Evolutionary conservation across 2,797 vertebrate genomes (phyloP), one percentile per base, ranked within the genome.

Genomic region (Lutjanus campechanus): DNA sequence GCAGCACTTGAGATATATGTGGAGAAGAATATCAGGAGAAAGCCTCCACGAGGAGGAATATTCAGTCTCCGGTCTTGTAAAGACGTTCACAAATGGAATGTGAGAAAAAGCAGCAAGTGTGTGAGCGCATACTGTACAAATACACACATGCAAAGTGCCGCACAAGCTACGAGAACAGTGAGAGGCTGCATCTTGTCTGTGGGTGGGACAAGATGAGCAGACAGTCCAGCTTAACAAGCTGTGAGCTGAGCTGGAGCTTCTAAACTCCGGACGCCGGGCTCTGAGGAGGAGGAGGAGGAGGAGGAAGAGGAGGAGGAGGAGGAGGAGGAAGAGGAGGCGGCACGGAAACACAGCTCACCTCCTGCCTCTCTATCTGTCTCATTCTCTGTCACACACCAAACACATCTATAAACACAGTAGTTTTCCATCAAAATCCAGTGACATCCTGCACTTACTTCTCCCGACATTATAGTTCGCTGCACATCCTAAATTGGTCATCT

Each of bases 181-280:
- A 77, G 75, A 84, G 54, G 78, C 77, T 87, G 50, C 76, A 80
- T 84, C 77, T 77, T 77, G 81, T 87, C 74, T 79, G 85, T 82
- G 77, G 89, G 87, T 69, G 78, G 85, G 79, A 86, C 76, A 36
- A 67, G 75, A 81, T 81, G 87, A 87, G 77, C 76, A 75, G 83
- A 85, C 71, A 67, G 86, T 79, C 75, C 61, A 77, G 65, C 36
- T 83, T 53, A 68, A 82, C 62, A 83, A 85, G 79, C 81, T 87
- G 69, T 56, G 86, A 85, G 73, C 75, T 73, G 73, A 80, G 78
- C 82, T 74, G 81, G 68, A 85, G 80, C 36, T 80, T 53, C 44
- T 41, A 11, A 69, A 49, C 16, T 76, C 36, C 16, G 15, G 73
- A 69, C n/a, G 29, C 29, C 29, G 11, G 43, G 64, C 43, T 67